These are phyloP conservation scores for Dione juno DNA, from an alignment of 2,888 invertebrate species.

Conservation along the genomic window DNA sequence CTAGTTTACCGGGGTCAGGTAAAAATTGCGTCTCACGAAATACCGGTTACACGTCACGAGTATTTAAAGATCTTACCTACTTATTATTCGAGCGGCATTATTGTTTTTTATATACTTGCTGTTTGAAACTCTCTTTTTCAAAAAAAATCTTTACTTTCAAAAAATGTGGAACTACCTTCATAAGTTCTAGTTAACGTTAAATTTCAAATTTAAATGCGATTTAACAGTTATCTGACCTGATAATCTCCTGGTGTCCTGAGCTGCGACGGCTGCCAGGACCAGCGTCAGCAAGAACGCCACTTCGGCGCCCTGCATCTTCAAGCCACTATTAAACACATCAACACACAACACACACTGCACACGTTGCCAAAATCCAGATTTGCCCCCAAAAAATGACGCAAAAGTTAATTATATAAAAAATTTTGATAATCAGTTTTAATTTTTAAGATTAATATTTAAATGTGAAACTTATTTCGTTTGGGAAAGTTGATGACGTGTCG, in stretches of 20 bases:
- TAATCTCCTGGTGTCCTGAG: constrained; percentile 76
- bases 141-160: constrained; percentile 28
- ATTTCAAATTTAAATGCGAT: background rate
- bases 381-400: background rate
- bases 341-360: constrained; percentile 68
- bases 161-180: constrained; percentile 20
- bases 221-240: constrained; percentile 62
- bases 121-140: background rate
- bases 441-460: constrained; percentile 19
- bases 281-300: constrained; percentile 74
- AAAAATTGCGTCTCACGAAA: constrained; percentile 29
- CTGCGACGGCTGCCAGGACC: constrained; percentile 62
- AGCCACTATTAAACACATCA: constrained; percentile 74
- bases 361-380: constrained; percentile 43
- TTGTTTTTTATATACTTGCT: background rate
- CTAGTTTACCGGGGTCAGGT: constrained; percentile 36
- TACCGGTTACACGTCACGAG: constrained; percentile 22
- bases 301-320: constrained; percentile 78
- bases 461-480: constrained; percentile 62
- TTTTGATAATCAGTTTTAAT: background rate
- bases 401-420: background rate
- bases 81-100: constrained; percentile 22
- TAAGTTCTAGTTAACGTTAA: background rate
- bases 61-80: constrained; percentile 17
- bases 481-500: constrained; percentile 77